These are phyloP conservation scores for Tolypeutes matacus DNA, from an alignment of 2,797 vertebrate genomes.

Conservation along the genomic window DNA sequence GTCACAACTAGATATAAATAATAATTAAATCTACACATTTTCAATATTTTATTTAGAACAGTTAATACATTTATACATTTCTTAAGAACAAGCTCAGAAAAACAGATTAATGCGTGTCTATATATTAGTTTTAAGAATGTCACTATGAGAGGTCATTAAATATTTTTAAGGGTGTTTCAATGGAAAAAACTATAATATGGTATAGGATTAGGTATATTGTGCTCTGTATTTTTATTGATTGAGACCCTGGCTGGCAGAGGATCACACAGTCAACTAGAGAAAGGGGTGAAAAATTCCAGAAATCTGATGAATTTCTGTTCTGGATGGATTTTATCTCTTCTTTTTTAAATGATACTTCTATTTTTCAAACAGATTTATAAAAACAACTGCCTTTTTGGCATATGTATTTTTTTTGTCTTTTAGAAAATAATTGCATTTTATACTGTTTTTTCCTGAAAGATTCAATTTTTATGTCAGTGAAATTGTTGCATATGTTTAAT, in stretches of 20 bases:
- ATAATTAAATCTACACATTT: constrained; percentile 43
- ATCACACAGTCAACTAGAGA: neutral
- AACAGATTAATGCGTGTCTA: neutral
- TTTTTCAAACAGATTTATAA: constrained; percentile 43
- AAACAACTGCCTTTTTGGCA: neutral
- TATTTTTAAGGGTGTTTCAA: constrained; percentile 16
- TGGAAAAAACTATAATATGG: neutral
- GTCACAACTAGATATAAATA: constrained; percentile 34
- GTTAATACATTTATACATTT: constrained; percentile 2
- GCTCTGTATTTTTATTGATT: constrained; percentile 32
- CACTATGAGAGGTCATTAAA: neutral
- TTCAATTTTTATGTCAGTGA: constrained; percentile 26
- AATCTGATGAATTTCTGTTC: constrained; percentile 44
- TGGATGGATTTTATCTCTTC: neutral
- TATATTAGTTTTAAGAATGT: constrained; percentile 16
- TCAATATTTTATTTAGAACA: neutral
- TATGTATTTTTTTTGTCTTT: neutral
- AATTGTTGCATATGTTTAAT: neutral
- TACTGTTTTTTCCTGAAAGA: constrained; percentile 42
- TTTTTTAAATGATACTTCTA: constrained; percentile 59
- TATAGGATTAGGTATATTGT: neutral
- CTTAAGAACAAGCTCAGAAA: constrained; percentile 50
- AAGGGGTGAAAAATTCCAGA: constrained; percentile 23
- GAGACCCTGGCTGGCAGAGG: constrained; percentile 19
- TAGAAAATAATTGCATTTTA: neutral